Base-by-base conservation (phyloP, 2,113 vertebrate species). In the Micromys minutus region DNA sequence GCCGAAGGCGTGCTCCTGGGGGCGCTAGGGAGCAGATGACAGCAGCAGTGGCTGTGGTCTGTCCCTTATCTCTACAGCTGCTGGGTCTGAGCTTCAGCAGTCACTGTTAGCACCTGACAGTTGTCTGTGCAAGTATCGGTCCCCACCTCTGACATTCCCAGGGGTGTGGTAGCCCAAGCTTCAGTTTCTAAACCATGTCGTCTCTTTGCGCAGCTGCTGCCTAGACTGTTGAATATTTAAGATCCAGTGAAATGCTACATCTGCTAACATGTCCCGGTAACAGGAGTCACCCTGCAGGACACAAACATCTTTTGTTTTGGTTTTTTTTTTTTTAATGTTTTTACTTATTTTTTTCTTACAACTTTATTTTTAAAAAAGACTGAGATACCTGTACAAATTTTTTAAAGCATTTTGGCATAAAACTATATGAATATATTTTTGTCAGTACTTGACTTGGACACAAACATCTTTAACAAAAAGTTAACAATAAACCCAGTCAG, bases 1-100 rank as follows among this genome's bases (percentile, higher is more conserved):
- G 74, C 57, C 31, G 69, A 75, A 34, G 1, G 12, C 50, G 2
- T 6, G 34, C 39, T 8, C 3, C 9, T 31, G 36, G 22, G n/a
- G 86, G 50, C 15, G 17, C 19, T 65, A 11, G 8, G 67, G 55
- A 57, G 31, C 19, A 39, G 19, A n/a, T 3, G 22, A 17, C 42
- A 31, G 39, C 61, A 36, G 16, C 16, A 0, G 2, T 11, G 50
- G 12, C 79, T 45, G 3, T 5, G 90, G 47, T 9, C 61, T 19
- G 5, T 65, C 22, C 2, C 15, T 39, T n/a, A 7, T 47, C 11
- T 31, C 5, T 55, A 2, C 67, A 67, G 84, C 74, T 83, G 59
- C 74, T 50, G 15, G 0, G 10, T 39, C 52, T 34, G 16, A 19
- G 4, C 42, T 26, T 65, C 42, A 72, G 0, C 15, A 29, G 34